Evolutionary conservation across 2,113 vertebrate genomes (phyloP).

Genomic region (Poecile atricapillus): DNA sequence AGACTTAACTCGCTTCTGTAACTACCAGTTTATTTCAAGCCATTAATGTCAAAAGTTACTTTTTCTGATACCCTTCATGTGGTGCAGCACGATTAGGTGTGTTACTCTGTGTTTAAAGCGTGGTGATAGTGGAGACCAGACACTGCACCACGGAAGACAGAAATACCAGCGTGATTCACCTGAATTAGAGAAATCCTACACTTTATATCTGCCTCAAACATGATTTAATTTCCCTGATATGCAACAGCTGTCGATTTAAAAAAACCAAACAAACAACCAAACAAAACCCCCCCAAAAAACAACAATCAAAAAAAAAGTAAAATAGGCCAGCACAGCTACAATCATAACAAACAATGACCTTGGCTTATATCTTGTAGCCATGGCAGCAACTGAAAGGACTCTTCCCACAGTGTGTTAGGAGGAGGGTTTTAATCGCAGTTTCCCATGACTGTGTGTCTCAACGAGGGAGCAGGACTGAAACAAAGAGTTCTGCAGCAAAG

Average conservation of each 20-base stretch:
- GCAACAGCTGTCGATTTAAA: not conserved
- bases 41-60: not conserved
- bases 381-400: conserved; percentile 45
- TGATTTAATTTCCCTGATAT: conserved; percentile 22
- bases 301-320: not conserved
- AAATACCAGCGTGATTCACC: not conserved
- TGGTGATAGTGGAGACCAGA: not conserved
- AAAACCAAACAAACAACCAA: not conserved
- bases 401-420: not conserved
- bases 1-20: not conserved
- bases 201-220: not conserved
- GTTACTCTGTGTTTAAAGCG: not conserved
- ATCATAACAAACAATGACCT: conserved; percentile 52
- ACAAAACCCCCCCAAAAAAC: not conserved
- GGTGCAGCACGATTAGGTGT: not conserved
- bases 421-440: not conserved
- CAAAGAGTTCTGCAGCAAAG: not conserved
- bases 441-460: conserved; percentile 2
- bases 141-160: not conserved
- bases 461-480: not conserved
- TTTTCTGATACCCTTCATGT: not conserved
- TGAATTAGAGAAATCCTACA: conserved; percentile 14
- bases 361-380: conserved; percentile 43
- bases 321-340: not conserved
- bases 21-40: not conserved